These are phyloP conservation scores for Mormyrus proboscirostris DNA, from an alignment of 2,797 vertebrate genomes.

Conservation along the genomic window DNA sequence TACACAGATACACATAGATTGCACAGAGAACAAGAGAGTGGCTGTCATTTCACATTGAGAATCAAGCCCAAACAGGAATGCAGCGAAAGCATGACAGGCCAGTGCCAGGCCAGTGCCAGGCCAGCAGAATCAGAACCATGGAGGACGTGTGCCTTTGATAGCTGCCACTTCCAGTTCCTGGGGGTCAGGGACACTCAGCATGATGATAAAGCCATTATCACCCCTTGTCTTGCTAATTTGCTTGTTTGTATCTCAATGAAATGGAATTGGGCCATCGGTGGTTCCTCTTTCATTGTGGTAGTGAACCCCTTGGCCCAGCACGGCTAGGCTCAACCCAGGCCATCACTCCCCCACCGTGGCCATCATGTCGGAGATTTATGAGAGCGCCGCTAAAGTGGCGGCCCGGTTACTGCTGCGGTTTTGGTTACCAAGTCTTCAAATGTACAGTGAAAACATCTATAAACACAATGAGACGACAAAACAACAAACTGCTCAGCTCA, in stretches of 20 bases:
- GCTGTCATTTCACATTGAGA: not conserved
- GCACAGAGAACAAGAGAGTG: not conserved
- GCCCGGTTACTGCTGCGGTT: not conserved
- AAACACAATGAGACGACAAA: not conserved
- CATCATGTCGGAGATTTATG: not conserved
- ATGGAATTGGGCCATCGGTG: constrained; percentile 66
- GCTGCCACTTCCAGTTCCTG: not conserved
- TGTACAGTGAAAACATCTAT: not conserved
- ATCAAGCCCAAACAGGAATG: not conserved
- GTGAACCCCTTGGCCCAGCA: constrained; percentile 45
- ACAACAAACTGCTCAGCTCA: not conserved
- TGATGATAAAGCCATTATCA: constrained; percentile 58
- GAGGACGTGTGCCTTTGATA: not conserved
- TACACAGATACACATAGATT: not conserved
- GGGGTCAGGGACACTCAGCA: constrained; percentile 32
- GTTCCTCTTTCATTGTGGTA: constrained; percentile 67
- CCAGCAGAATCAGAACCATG: not conserved
- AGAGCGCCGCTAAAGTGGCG: not conserved
- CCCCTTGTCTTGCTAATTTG: constrained; percentile 73
- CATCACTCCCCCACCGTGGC: not conserved
- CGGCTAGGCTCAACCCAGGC: constrained; percentile 25
- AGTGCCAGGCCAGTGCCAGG: not conserved
- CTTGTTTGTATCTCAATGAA: constrained; percentile 65
- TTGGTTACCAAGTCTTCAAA: not conserved
- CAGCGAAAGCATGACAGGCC: not conserved